A percentile compares a stretch with the other conserved stretches of the same genome.
Evolutionary conservation across 2,888 invertebrate genomes (phyloP).

Genomic region (Thysanoteuthis rhombus): DNA sequence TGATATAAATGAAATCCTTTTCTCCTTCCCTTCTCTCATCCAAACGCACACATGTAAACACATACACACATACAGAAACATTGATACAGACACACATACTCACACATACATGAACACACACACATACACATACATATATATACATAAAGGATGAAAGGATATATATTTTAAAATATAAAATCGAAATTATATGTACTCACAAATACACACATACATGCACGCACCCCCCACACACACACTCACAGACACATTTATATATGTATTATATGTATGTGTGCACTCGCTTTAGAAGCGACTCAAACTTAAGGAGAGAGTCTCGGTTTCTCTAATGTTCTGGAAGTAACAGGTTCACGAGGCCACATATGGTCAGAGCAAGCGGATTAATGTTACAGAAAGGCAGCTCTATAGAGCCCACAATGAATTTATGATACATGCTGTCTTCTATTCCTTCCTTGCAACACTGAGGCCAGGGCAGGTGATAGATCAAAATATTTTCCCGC

Average conservation of each 20-base stretch:
- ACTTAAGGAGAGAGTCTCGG: neutral
- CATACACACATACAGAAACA: neutral
- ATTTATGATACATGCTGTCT: neutral
- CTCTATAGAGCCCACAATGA: neutral
- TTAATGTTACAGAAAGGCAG: neutral
- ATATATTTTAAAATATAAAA: no score
- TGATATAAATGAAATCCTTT: no score
- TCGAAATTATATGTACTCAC: no score
- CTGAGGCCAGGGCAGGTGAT: neutral
- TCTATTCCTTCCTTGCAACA: neutral
- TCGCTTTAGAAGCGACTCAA: neutral
- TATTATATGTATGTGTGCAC: neutral
- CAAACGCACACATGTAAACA: neutral
- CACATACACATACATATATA: neutral
- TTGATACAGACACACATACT: neutral
- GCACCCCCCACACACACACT: no score
- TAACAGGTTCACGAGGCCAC: neutral
- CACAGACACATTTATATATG: neutral
- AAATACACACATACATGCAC: no score
- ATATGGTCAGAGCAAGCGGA: neutral
- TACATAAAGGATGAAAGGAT: no score
- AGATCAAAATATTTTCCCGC: slow-evolving; percentile 12
- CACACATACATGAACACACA: no score
- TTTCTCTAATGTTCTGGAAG: slow-evolving; percentile 12
- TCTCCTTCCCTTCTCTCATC: no score